Conservation (phyloP, 2,113 vertebrate genomes). For the Oryzias celebensis region DNA sequence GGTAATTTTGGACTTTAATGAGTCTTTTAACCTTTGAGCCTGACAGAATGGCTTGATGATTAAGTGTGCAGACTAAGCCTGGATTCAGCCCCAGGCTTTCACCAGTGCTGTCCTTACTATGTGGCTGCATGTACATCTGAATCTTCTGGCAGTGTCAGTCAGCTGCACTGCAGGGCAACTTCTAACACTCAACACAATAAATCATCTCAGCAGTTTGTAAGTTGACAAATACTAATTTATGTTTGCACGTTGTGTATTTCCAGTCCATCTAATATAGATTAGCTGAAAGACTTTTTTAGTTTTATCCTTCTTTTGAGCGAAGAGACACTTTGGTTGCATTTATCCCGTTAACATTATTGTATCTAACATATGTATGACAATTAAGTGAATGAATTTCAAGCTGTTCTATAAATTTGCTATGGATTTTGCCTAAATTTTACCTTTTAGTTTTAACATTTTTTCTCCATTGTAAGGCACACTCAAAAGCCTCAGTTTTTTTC, state of each 20-base stretch:
- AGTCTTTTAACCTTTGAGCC: slow-evolving; percentile 44
- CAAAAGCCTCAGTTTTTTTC: no score
- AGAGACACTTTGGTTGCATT: no score
- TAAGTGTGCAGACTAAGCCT: slow-evolving; percentile 33
- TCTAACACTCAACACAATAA: slow-evolving; percentile 23
- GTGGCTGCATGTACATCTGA: slow-evolving; percentile 32
- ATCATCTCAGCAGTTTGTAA: slow-evolving; percentile 46
- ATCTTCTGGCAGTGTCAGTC: slow-evolving; percentile 23
- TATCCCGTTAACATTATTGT: no score
- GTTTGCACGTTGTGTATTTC: slow-evolving; percentile 27
- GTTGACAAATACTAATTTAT: slow-evolving; percentile 21
- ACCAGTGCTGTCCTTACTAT: slow-evolving; percentile 30
- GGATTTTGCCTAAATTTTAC: no score
- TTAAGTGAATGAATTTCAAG: no score
- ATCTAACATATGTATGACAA: no score
- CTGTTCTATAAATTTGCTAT: no score
- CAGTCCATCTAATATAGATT: neutral
- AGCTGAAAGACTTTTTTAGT: neutral
- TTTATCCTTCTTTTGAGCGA: no score
- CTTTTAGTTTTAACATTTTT: no score
- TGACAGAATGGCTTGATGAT: slow-evolving; percentile 29
- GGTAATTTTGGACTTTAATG: slow-evolving; percentile 31
- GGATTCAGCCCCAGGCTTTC: slow-evolving; percentile 38
- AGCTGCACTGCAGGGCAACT: slow-evolving; percentile 18
- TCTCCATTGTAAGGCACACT: no score